Percentiles rank a stretch among this genome's conserved stretches.
These are phyloP conservation scores for Pocillopora grandis DNA, from an alignment of 92 coral and sea anemone genomes.

Conservation along the genomic window DNA sequence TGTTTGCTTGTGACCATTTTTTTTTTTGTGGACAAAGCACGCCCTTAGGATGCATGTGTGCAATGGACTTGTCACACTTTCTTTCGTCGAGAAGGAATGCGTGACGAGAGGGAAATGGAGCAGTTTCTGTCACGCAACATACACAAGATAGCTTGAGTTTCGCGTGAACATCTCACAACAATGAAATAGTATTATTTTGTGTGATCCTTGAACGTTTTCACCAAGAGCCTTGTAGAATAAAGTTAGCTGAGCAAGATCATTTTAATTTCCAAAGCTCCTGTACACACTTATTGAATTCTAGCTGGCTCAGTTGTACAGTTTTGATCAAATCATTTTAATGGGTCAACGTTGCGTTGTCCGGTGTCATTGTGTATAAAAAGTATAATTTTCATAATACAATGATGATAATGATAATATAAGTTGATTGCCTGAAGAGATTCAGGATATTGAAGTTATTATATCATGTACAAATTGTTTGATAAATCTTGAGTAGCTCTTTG, in stretches of 20 bases:
- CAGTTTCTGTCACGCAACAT: neutral
- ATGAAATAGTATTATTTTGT: neutral
- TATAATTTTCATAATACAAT: slow-evolving; percentile 46
- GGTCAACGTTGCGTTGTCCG: slow-evolving; percentile 12
- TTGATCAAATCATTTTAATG: slow-evolving; percentile 33
- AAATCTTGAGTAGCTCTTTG: slow-evolving; percentile 32
- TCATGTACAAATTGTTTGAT: slow-evolving; percentile 61
- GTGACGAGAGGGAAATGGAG: neutral
- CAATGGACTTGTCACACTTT: too few species aligned
- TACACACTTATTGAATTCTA: slow-evolving; percentile 1
- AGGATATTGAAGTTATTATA: slow-evolving; percentile 54
- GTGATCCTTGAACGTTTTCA: neutral
- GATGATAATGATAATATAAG: slow-evolving; percentile 29
- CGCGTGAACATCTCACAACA: neutral
- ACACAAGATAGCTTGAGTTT: neutral
- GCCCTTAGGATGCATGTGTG: too few species aligned
- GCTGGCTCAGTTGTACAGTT: slow-evolving; percentile 33
- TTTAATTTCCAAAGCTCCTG: slow-evolving; percentile 22
- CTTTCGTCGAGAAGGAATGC: too few species aligned
- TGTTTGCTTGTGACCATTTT: too few species aligned
- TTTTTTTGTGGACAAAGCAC: too few species aligned
- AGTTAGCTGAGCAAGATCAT: slow-evolving; percentile 19
- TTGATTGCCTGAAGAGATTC: slow-evolving; percentile 33
- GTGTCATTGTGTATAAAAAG: slow-evolving; percentile 28
- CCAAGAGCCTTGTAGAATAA: slow-evolving; percentile 43